A percentile compares a stretch with the other conserved stretches of the same genome.
phyloP scores from a whole-genome alignment of 2,888 invertebrate genomes.

The Luperina nickerlii region DNA sequence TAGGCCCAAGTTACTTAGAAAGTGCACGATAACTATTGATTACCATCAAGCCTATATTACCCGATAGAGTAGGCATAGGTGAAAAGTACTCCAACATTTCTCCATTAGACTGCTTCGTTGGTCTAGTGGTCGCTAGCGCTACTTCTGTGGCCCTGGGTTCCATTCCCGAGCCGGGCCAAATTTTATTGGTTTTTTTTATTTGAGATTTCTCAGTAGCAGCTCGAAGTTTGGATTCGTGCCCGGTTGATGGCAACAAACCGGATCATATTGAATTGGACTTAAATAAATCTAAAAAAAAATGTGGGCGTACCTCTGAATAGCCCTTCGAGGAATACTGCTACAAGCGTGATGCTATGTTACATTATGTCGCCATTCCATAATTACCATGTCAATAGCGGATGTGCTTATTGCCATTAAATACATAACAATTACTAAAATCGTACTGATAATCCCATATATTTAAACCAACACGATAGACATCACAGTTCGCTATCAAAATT shows the following conservation, averaged over 20 bases:
- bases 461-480: background rate
- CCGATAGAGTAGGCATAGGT: background rate
- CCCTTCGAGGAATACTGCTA: background rate
- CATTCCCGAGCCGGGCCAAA: background rate
- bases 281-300: background rate
- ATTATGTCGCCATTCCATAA: background rate
- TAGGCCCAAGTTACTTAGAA: background rate
- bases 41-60: background rate
- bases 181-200: background rate
- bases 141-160: background rate
- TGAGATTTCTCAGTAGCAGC: background rate
- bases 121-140: background rate
- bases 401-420: background rate
- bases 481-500: slow-evolving; percentile 35
- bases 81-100: background rate
- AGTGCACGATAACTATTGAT: background rate
- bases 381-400: background rate
- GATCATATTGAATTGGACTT: background rate
- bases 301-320: background rate
- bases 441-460: background rate
- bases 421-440: background rate
- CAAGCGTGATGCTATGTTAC: background rate
- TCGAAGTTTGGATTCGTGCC: background rate
- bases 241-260: background rate
- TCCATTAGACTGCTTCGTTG: background rate